Conservation (phyloP, 2,888 invertebrate genomes). For the Myopa testacea region DNA sequence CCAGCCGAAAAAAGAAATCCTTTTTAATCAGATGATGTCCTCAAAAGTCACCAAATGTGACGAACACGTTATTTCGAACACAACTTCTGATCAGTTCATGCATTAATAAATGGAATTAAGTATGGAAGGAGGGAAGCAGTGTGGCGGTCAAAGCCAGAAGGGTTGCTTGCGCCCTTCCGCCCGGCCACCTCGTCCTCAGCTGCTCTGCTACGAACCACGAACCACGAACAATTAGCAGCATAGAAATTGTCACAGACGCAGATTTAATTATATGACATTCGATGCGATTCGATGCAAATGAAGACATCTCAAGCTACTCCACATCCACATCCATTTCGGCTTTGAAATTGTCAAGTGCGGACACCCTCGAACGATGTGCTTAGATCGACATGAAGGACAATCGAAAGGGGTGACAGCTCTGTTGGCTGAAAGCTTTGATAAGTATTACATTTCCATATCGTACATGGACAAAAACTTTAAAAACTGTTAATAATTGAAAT, state of each 20-base stretch:
- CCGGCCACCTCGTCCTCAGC: neutral
- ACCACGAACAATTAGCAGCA: slow-evolving; percentile 29
- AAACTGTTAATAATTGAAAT: slow-evolving; percentile 12
- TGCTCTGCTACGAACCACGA: neutral
- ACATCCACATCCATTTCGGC: neutral
- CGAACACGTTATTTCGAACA: neutral
- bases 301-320: slow-evolving; percentile 27
- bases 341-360: slow-evolving; percentile 2
- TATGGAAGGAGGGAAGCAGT: slow-evolving; percentile 10
- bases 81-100: slow-evolving; percentile 29
- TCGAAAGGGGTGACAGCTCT: slow-evolving; percentile 5
- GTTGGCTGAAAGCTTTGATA: neutral
- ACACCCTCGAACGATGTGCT: slow-evolving; percentile 21
- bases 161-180: slow-evolving; percentile 12
- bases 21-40: slow-evolving; percentile 32
- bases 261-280: slow-evolving; percentile 60
- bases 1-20: neutral
- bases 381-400: neutral
- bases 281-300: slow-evolving; percentile 37
- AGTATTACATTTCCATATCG: slow-evolving; percentile 16
- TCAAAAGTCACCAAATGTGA: slow-evolving; percentile 34
- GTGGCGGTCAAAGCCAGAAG: slow-evolving; percentile 10
- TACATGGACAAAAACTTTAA: slow-evolving; percentile 13
- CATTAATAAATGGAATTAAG: slow-evolving; percentile 31
- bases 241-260: slow-evolving; percentile 58